Evolutionary conservation across 37 sponge, comb jelly and placozoan species (phyloP).

Genomic region (Mnemiopsis leidyi): DNA sequence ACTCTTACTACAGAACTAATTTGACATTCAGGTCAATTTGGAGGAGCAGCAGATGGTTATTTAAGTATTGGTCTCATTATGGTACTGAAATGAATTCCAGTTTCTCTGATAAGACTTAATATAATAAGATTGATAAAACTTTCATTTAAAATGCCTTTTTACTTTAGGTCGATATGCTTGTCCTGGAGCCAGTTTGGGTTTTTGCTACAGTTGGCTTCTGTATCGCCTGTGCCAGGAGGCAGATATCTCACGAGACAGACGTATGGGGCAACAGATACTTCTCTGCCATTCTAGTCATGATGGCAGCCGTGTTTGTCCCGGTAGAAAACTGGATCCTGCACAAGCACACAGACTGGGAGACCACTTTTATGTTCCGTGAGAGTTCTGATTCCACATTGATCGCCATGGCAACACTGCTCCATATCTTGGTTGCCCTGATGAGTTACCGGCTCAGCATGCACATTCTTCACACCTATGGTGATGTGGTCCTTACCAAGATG

Average conservation of each 20-base stretch:
- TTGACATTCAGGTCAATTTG: too few relatives aligned
- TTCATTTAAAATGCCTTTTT: too few relatives aligned
- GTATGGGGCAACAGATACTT: constrained; percentile 25
- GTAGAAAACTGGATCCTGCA: constrained; percentile 52
- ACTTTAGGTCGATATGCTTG: background rate
- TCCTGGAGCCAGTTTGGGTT: constrained; percentile 47
- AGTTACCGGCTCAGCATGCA: constrained; percentile 31
- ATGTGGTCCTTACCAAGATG: background rate
- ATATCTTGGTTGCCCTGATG: background rate
- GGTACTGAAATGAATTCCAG: too few relatives aligned
- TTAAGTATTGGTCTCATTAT: too few relatives aligned
- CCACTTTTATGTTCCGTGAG: background rate
- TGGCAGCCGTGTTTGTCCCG: background rate
- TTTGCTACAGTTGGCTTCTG: background rate
- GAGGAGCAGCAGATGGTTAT: too few relatives aligned
- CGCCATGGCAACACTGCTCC: constrained; percentile 28
- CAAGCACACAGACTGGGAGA: constrained; percentile 33
- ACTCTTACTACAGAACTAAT: too few relatives aligned
- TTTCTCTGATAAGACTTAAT: too few relatives aligned
- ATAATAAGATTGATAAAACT: too few relatives aligned
- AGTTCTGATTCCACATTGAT: background rate
- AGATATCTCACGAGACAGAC: background rate
- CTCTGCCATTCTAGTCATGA: background rate
- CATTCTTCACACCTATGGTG: background rate
- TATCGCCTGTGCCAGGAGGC: background rate